Base-by-base conservation (phyloP, 2,888 invertebrate genomes). In the Mantis religiosa region DNA sequence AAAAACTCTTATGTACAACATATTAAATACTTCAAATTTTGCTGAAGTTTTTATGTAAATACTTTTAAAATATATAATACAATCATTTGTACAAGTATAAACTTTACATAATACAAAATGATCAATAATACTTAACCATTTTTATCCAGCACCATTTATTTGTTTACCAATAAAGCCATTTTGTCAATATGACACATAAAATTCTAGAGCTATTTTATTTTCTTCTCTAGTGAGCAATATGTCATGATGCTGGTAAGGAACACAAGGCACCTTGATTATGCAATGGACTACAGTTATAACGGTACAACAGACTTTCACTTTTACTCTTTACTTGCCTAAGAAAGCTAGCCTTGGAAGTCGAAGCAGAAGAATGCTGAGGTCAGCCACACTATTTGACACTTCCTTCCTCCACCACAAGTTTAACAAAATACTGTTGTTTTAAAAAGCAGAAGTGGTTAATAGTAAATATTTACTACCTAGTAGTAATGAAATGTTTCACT, bases 261-360 rank as follows among this genome's bases (percentile, higher is more conserved):
- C 86, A 25, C 47, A 28, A 87, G 41, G 87, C 82, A 87, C 34
- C 82, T 28, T 87, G 30, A 87, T 87, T 87, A 87, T 82, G 87
- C 82, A 87, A 81, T 82, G 34, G 82, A 82, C 82, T 82, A 82
- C 34, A 15, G 34, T 85, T 88, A 71, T 84, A 88, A 85, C 85
- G 71, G 85, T 84, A 88, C 81, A 88, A 54, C 82, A 83, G 2
- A 88, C 88, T 88, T 88, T 88, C 88, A 88, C 88, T 88, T 88
- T 81, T 84, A 81, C 81, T 84, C 34, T 82, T 84, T 88, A 28
- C 71, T 81, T 84, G 84, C 71, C 84, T 81, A 41, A 84, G 81
- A 82, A 85, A 54, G 71, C 71, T 82, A 81, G 82, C 88, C 88
- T 88, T 88, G 88, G 83, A 82, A 88, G 88, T 82, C 54, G 82